Evolutionary conservation across 1,140 invertebrate genomes (phyloP), one percentile per base, ranked within the genome.

Genomic region (Calycopis cecrops): DNA sequence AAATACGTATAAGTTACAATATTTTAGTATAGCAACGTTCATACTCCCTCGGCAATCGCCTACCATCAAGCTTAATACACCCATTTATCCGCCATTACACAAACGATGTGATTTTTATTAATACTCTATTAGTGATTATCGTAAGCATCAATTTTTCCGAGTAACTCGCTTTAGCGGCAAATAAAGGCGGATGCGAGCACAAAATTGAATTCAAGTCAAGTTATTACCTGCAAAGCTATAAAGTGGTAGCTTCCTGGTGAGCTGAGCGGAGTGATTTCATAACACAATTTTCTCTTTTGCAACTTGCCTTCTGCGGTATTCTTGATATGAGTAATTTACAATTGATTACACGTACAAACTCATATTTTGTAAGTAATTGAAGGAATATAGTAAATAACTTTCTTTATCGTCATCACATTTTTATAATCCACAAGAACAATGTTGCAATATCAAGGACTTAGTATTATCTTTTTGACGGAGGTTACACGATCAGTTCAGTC

Each of bases 211-310:
- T 67, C 69, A 76, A 76, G 64, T 44, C 67, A 62, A 70, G 67
- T 77, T 77, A 75, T 80, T 77, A 76, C 67, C 69, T 54, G 67
- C 66, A 65, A 62, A 75, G 67, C 70, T 65, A 71, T 77, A 77
- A 71, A 73, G 60, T 67, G 59, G 69, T 18, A 58, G 63, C 70
- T 81, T 83, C 76, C 78, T 78, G 70, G 63, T 66, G 59, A 53
- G 68, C 72, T 75, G 71, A 78, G 78, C 73, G 60, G 58, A 65
- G 65, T 68, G 69, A 81, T 84, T 84, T 84, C 78, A 77, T 80
- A 79, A 81, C 69, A 79, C 74, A 67, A 77, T 79, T 81, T 81
- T 74, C 76, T 66, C 71, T 81, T 84, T 84, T 73, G 71, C 71
- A 79, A 81, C 59, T 69, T 54, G 59, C 60, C 52, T 42, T 65